phyloP scores from a whole-genome alignment of 2,113 vertebrate species.

The Pygoscelis antarcticus region DNA sequence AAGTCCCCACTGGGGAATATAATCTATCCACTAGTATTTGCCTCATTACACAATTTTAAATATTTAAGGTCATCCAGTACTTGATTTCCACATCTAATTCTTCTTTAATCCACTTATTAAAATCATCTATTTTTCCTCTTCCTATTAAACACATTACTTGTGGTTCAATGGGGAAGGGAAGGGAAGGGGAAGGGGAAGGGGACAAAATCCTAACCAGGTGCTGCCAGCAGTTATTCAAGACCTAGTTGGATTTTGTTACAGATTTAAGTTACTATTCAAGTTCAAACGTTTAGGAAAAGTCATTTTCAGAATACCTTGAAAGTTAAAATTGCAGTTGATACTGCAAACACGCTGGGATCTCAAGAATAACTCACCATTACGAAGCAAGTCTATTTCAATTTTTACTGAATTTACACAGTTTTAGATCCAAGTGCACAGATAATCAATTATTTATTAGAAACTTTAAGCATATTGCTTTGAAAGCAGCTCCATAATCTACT shows the following conservation, averaged over 20 bases:
- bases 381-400: not conserved
- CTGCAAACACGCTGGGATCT: conserved; percentile 11
- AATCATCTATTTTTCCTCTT: conserved; percentile 27
- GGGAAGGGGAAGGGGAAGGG: not conserved
- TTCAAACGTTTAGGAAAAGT: conserved; percentile 38
- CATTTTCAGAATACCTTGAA: conserved; percentile 40
- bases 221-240: conserved; percentile 61
- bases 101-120: conserved; percentile 36
- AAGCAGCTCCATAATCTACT: not conserved
- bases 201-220: conserved; percentile 1
- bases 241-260: conserved; percentile 1
- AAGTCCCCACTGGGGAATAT: conserved; percentile 13
- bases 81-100: conserved; percentile 43
- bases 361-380: not conserved
- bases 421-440: not conserved
- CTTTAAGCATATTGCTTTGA: not conserved
- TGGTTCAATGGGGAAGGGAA: not conserved
- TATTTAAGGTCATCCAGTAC: conserved; percentile 14
- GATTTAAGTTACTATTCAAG: conserved; percentile 2
- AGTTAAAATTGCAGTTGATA: not conserved
- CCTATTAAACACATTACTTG: conserved; percentile 16
- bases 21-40: not conserved
- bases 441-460: conserved; percentile 3
- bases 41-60: not conserved
- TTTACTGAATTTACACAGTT: not conserved